These are phyloP conservation scores for Callimorpha dominula DNA, from an alignment of 2,888 invertebrate genomes.

Conservation along the genomic window DNA sequence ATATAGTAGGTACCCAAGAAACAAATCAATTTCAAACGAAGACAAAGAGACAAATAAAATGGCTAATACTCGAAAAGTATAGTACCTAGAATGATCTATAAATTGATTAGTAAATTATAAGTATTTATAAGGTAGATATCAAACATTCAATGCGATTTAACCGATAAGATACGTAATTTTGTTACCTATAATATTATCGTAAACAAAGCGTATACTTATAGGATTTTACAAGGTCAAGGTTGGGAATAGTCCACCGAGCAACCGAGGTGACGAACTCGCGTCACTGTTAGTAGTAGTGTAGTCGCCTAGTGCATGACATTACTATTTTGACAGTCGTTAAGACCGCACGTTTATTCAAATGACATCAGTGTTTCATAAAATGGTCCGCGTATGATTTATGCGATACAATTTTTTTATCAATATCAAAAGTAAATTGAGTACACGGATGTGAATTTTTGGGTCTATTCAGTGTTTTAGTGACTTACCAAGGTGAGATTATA, in stretches of 20 bases:
- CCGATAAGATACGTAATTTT: neutral
- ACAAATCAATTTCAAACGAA: too few relatives aligned
- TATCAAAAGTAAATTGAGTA: slow-evolving; percentile 6
- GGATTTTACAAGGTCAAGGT: slow-evolving; percentile 50
- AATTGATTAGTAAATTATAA: neutral
- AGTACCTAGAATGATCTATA: neutral
- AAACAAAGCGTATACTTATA: slow-evolving; percentile 10
- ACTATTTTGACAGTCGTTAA: slow-evolving; percentile 55
- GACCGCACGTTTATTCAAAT: slow-evolving; percentile 49
- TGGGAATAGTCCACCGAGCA: slow-evolving; percentile 35
- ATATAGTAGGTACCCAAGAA: too few relatives aligned
- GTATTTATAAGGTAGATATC: neutral
- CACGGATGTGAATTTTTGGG: neutral
- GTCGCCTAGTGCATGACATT: slow-evolving; percentile 28
- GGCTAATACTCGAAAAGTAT: neutral
- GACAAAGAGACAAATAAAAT: too few relatives aligned
- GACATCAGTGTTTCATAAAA: slow-evolving; percentile 25
- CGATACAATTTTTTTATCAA: slow-evolving; percentile 11
- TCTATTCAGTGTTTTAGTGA: slow-evolving; percentile 1
- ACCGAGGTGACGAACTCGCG: slow-evolving; percentile 16
- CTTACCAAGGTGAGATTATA: slow-evolving; percentile 15
- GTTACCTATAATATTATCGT: neutral
- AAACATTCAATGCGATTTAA: neutral
- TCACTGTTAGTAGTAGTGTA: slow-evolving; percentile 7
- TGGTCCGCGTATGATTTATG: slow-evolving; percentile 15